Percentiles rank a stretch among this genome's conserved stretches.
phyloP scores from a whole-genome alignment of 1,140 invertebrate species.

The Scaptomyza graminum region DNA sequence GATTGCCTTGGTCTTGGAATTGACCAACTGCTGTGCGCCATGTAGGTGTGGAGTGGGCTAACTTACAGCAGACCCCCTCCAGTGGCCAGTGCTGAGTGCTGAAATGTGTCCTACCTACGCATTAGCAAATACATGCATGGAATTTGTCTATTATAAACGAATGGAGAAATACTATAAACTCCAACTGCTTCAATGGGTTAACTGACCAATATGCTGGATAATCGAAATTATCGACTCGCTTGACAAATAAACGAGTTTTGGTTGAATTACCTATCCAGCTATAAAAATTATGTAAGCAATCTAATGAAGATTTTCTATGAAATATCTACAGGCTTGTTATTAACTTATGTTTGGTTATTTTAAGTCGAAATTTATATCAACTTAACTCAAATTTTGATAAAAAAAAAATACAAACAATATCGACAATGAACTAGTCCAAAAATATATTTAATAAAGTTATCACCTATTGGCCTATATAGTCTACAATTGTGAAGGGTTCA shows the following conservation, averaged over 20 bases:
- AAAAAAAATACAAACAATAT: no score
- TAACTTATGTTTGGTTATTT: no score
- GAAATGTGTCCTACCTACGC: conserved; percentile 70
- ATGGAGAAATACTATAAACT: conserved; percentile 3
- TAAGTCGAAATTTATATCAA: no score
- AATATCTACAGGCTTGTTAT: no score
- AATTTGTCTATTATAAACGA: conserved; percentile 46
- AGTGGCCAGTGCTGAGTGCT: conserved; percentile 63
- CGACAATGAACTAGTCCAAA: no score
- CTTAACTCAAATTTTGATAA: no score
- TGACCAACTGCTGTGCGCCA: conserved; percentile 70
- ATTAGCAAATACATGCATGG: conserved; percentile 30
- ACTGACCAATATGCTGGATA: background rate
- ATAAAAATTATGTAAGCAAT: background rate
- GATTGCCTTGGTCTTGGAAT: conserved; percentile 18
- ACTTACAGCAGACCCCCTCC: conserved; percentile 56
- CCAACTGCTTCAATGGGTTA: background rate
- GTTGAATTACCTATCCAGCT: background rate
- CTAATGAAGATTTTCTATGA: background rate
- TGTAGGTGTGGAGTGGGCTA: conserved; percentile 66
- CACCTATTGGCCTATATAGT: no score
- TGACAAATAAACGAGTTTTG: background rate
- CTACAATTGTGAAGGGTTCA: background rate
- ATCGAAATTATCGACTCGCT: no score
- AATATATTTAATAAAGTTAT: background rate